Base-by-base conservation (phyloP, 2,113 vertebrate species). In the Nyctibius bracteatus region DNA sequence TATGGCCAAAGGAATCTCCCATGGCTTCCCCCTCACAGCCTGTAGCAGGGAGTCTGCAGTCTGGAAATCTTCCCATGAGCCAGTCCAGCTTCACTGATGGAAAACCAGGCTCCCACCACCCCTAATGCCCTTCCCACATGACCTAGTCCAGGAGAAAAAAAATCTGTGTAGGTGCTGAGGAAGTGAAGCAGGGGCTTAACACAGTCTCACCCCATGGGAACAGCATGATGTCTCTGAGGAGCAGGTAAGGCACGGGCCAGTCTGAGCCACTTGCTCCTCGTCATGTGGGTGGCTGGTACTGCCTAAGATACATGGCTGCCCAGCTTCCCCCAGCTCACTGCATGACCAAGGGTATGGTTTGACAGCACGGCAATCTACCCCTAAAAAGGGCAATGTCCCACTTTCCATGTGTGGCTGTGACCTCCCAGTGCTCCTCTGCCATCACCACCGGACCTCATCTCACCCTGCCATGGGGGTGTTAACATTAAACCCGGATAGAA, bases 21-120 rank as follows among this genome's bases (percentile, higher is more conserved):
- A 18, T 37, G 39, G 33, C 13, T 87, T 51, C 5, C 3, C n/a
- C 8, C 25, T 78, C 39, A 55, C 15, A 49, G 31, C 7, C 24
- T 5, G 1, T 0, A 58, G 17, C 14, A 20, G 13, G 9, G 25
- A 63, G 2, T 22, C 39, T 80, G 22, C 10, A 25, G 24, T 7
- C 77, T 12, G 5, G 41, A 66, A 72, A 66, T 17, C 18, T 89
- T 73, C 27, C n/a, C 33, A 3, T 3, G 23, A 86, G 10, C 33
- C 49, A 61, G 9, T 28, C 27, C 12, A 23, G 12, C 14, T 61
- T 61, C 46, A 12, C 3, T 16, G 37, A 9, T 85, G 28, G 51
- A 79, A 71, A 58, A 74, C 0, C 1, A 77, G 20, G 22, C 15
- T 54, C 37, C 3, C 6, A 31, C 11, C 43, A 63, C 4, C 4